Evolutionary conservation across 2,797 vertebrate species (phyloP).

Genomic region (Acanthiza pusilla): DNA sequence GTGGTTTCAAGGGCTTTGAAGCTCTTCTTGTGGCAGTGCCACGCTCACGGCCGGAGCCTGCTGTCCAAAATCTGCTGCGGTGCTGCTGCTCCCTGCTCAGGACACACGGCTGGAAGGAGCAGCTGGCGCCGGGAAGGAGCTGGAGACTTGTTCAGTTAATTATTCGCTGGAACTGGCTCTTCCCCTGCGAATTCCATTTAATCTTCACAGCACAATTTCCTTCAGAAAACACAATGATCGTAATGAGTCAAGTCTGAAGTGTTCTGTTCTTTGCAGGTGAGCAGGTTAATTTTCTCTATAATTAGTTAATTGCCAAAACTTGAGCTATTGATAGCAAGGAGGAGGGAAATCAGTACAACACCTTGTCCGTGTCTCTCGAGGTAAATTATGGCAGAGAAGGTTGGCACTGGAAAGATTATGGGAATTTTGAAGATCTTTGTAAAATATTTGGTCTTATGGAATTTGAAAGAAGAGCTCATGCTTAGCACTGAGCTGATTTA

Average conservation of each 20-base stretch:
- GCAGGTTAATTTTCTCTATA: slow-evolving; percentile 53
- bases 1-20: neutral
- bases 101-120: neutral
- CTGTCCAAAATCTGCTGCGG: neutral
- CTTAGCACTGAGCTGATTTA: neutral
- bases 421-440: neutral
- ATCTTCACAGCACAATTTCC: neutral
- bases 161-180: slow-evolving; percentile 5
- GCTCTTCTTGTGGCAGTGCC: neutral
- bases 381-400: neutral
- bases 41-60: neutral
- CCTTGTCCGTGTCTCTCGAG: neutral
- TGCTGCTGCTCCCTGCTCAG: neutral
- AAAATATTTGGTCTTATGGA: neutral
- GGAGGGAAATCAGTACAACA: neutral
- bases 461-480: neutral
- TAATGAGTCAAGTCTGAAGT: slow-evolving; percentile 46
- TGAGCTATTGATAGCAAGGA: neutral
- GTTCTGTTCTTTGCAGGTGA: slow-evolving; percentile 30
- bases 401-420: neutral
- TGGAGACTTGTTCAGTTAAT: slow-evolving; percentile 1
- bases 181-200: neutral
- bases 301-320: slow-evolving; percentile 47
- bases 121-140: neutral
- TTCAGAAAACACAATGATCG: neutral